Evolutionary conservation across 1,140 invertebrate genomes (phyloP), one percentile per base, ranked within the genome.

Genomic region (Pararge aegeria): DNA sequence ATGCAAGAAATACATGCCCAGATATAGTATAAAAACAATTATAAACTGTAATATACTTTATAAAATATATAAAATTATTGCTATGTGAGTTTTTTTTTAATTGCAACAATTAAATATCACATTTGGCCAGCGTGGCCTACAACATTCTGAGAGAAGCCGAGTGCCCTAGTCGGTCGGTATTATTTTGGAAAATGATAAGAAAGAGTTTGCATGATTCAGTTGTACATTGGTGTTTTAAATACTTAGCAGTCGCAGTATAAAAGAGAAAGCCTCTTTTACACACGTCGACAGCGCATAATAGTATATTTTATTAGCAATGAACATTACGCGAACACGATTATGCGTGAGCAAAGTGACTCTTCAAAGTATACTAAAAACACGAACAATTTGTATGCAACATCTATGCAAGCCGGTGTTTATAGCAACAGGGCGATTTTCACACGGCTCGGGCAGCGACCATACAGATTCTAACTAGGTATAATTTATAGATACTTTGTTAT

Each of bases 301-400:
- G 7, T 34, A 34, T 12, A 27, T 53, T 53, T 54, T 50, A 54
- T 55, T 38, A 54, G 19, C 46, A 19, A 29, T 54, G 49, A 61
- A 54, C 51, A 38, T 55, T 55, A 55, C 52, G 21, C 30, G 34
- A 10, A 49, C 55, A 49, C 30, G 44, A 56, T 56, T 56, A 59
- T 52, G 49, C 48, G 60, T 24, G 48, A 55, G 34, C 48, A 51
- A 7, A 24, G 58, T 54, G 55, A 57, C 58, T 58, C 37, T 54
- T 62, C 34, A 62, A 42, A 44, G 65, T 56, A 40, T 61, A 63
- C 64, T 65, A 60, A 69, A 50, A 68, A 66, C 61, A 64, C 67
- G 55, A 42, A 37, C 73, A 72, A 83, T 85, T 85, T 77, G 75
- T 80, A 81, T 78, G 76, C 78, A 46, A 49, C 65, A 61, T 73